Evolutionary conservation across 2,888 invertebrate genomes (phyloP).

Genomic region (Athalia cordata): DNA sequence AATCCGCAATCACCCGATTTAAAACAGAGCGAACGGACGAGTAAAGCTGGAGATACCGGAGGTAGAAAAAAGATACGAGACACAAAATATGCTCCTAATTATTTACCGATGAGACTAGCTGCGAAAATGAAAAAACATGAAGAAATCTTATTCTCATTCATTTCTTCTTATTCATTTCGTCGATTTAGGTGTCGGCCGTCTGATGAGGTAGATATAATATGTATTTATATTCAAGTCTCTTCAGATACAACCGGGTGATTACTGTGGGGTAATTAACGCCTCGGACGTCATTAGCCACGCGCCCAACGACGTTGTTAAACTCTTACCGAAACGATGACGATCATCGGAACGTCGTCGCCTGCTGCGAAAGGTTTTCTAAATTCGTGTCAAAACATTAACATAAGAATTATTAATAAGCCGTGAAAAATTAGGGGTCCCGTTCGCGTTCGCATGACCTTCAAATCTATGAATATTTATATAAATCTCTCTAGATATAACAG

Average conservation of each 20-base stretch:
- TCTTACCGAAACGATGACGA: neutral
- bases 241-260: constrained; percentile 18
- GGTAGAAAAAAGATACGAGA: neutral
- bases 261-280: constrained; percentile 28
- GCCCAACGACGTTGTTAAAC: neutral
- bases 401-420: constrained; percentile 17
- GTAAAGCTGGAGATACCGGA: neutral
- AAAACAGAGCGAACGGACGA: neutral
- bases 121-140: no score
- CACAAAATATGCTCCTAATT: constrained; percentile 21
- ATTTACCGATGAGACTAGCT: constrained; percentile 20
- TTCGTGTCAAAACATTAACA: constrained; percentile 28
- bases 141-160: no score
- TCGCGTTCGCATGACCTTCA: constrained; percentile 12
- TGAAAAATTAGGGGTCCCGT: constrained; percentile 12
- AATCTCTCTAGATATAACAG: no score
- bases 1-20: no score
- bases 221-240: neutral
- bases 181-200: neutral
- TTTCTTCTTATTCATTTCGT: no score
- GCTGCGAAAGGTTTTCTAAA: constrained; percentile 27
- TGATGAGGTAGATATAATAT: neutral
- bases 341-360: neutral
- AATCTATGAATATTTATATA: neutral
- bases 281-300: constrained; percentile 27